A percentile compares a stretch with the other conserved stretches of the same genome.
phyloP scores from a whole-genome alignment of 2,797 vertebrate genomes.

The Halcyon smyrnensis region DNA sequence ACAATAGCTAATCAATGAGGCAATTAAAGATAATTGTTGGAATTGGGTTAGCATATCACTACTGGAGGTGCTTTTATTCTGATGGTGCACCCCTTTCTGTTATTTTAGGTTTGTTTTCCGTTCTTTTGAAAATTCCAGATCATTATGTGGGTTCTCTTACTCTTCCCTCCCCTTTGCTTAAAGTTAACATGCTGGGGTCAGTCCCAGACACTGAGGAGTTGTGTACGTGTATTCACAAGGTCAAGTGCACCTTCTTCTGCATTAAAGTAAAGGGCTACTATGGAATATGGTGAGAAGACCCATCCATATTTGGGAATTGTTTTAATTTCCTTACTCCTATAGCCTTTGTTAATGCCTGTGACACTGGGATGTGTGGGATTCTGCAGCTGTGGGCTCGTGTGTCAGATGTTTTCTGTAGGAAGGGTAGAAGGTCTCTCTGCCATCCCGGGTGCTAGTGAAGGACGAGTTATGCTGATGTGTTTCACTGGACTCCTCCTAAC shows the following conservation, averaged over 20 bases:
- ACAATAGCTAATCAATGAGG: not conserved
- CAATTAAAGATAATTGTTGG: not conserved
- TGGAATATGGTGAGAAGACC: not conserved
- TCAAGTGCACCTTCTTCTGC: not conserved
- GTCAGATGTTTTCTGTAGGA: accelerated
- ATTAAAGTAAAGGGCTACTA: not conserved
- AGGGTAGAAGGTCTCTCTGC: not conserved
- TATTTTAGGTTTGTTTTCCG: not conserved
- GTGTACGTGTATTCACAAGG: accelerated
- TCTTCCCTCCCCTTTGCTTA: accelerated
- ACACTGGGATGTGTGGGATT: not conserved
- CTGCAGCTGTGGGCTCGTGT: not conserved
- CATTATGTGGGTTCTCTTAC: not conserved
- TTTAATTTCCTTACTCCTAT: not conserved
- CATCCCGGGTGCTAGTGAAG: accelerated
- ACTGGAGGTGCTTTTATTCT: not conserved
- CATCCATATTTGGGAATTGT: not conserved
- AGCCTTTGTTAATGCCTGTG: not conserved
- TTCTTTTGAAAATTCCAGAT: not conserved
- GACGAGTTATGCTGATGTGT: accelerated
- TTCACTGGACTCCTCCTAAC: not conserved
- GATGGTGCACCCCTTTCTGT: not conserved
- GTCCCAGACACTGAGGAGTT: not conserved
- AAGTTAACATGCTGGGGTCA: not conserved
- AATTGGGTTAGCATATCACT: not conserved